These are phyloP conservation scores for Malurus elegans DNA, from an alignment of 2,113 vertebrate species.

Conservation along the genomic window DNA sequence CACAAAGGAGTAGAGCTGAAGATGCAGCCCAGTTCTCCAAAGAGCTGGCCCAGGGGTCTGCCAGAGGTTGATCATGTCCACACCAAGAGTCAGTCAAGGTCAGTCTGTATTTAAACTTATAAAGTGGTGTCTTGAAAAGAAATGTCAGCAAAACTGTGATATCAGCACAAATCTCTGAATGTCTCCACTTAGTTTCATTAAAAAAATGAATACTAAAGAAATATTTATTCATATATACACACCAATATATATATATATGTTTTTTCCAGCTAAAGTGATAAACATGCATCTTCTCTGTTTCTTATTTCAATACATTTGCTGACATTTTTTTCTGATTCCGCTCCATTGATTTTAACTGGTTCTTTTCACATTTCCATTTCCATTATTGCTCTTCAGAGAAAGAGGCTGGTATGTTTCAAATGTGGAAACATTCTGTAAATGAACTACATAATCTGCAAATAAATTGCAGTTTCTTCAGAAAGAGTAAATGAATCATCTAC, in stretches of 20 bases:
- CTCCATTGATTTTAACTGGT: neutral
- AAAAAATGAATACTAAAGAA: neutral
- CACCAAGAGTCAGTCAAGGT: neutral
- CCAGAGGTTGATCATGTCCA: neutral
- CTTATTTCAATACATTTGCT: neutral
- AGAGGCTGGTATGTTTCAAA: neutral
- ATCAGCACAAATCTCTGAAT: neutral
- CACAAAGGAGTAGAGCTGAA: neutral
- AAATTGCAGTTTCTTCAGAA: conserved; percentile 32
- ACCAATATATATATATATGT: accelerated
- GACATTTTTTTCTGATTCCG: neutral
- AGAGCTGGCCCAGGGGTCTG: neutral
- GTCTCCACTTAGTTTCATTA: neutral
- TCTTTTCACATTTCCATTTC: neutral
- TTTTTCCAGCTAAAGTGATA: neutral
- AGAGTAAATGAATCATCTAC: conserved; percentile 2
- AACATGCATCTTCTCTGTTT: neutral
- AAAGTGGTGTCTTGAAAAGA: neutral
- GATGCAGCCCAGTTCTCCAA: neutral
- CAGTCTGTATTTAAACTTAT: neutral
- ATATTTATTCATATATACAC: neutral
- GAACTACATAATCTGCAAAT: neutral
- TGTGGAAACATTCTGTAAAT: neutral
- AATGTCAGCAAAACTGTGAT: neutral
- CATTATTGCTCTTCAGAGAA: conserved; percentile 19